Percentiles rank a stretch among this genome's conserved stretches.
Evolutionary conservation across 2,797 vertebrate species (phyloP).

Genomic region (Liasis olivaceus): DNA sequence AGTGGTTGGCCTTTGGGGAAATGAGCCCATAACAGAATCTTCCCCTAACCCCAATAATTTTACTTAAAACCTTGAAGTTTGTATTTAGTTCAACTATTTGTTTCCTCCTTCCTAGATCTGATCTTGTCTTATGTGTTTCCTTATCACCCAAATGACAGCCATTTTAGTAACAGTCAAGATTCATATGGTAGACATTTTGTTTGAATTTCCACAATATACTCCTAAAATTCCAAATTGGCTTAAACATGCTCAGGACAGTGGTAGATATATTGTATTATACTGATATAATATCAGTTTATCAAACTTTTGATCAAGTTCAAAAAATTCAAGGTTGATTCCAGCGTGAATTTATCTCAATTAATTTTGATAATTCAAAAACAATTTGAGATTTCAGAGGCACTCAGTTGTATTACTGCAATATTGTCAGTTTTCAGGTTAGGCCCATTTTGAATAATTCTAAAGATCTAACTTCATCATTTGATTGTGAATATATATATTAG

Average conservation of each 20-base stretch:
- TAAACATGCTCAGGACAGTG: not conserved
- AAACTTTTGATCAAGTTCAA: not conserved
- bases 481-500: not conserved
- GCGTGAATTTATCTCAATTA: not conserved
- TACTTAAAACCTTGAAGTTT: too few relatives aligned
- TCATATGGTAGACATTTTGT: not conserved
- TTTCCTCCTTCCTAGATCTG: too few relatives aligned
- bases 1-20: too few relatives aligned
- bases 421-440: not conserved
- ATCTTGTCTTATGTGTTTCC: not conserved
- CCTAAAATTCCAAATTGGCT: not conserved
- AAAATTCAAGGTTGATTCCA: not conserved
- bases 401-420: not conserved
- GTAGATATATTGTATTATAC: too few relatives aligned
- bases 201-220: not conserved
- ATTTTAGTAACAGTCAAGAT: not conserved
- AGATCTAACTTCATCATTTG: not conserved
- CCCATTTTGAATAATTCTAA: not conserved
- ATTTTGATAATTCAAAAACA: not conserved
- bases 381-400: not conserved
- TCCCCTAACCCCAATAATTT: too few relatives aligned
- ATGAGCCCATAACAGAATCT: too few relatives aligned
- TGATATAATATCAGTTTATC: not conserved
- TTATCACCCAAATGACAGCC: not conserved
- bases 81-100: too few relatives aligned